Evolutionary conservation across 2,113 vertebrate genomes (phyloP).

Genomic region (Hystrix cristata): DNA sequence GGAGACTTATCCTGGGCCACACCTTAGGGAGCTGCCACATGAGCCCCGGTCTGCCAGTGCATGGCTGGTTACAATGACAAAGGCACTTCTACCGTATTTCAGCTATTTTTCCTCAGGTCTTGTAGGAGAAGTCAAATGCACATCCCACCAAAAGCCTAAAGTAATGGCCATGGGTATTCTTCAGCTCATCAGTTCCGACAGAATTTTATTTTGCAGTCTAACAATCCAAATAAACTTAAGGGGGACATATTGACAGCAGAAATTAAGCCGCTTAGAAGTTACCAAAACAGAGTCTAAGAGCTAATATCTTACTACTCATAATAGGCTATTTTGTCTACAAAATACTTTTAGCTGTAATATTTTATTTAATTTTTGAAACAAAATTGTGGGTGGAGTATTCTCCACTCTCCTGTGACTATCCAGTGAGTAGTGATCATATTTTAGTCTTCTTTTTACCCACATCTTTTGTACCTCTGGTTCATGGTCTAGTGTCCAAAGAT

Average conservation of each 20-base stretch:
- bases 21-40: not conserved
- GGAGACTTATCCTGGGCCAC: too few species aligned
- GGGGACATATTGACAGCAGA: not conserved
- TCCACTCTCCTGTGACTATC: not conserved
- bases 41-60: not conserved
- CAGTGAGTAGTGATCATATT: not conserved
- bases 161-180: not conserved
- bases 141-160: not conserved
- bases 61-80: not conserved
- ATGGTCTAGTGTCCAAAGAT: not conserved
- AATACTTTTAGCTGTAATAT: not conserved
- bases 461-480: not conserved
- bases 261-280: constrained; percentile 32
- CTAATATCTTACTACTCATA: not conserved
- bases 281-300: not conserved
- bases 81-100: not conserved
- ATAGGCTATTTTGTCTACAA: not conserved
- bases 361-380: constrained; percentile 19
- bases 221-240: not conserved
- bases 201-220: not conserved
- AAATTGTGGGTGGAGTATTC: not conserved
- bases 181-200: not conserved
- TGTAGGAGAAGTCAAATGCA: not conserved
- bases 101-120: not conserved
- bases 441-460: constrained; percentile 7